Evolutionary conservation across 2,797 vertebrate genomes (phyloP).

Genomic region (Aulostomus chinensis): DNA sequence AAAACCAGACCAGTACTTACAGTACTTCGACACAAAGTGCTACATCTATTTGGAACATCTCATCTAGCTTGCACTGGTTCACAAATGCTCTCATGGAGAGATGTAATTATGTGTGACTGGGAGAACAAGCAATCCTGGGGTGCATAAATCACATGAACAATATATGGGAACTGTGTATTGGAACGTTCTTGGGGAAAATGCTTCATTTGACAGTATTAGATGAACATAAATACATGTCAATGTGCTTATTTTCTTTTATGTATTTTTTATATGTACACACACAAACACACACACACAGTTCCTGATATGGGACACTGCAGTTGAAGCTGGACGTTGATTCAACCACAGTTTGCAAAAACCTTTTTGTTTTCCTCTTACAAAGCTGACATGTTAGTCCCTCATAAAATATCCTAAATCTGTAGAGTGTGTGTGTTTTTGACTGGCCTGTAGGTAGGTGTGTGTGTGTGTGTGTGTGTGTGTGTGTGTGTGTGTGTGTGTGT

Average conservation of each 20-base stretch:
- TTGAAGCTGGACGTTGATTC: too few relatives aligned
- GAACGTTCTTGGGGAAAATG: neutral
- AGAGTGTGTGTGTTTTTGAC: conserved; percentile 21
- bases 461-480: conserved; percentile 23
- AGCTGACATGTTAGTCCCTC: conserved; percentile 25
- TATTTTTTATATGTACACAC: too few relatives aligned
- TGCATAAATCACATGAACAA: neutral
- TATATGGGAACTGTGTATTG: neutral
- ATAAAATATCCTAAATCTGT: conserved; percentile 22
- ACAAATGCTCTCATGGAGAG: conserved; percentile 7
- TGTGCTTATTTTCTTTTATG: too few relatives aligned
- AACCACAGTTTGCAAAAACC: conserved; percentile 17
- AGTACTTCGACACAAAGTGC: conserved; percentile 11
- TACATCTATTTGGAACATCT: too few relatives aligned
- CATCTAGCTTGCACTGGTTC: neutral
- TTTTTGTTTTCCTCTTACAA: conserved; percentile 6
- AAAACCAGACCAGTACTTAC: neutral
- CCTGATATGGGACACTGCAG: too few relatives aligned
- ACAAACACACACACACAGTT: too few relatives aligned
- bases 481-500: conserved; percentile 31
- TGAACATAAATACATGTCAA: too few relatives aligned
- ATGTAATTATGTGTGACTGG: conserved; percentile 16
- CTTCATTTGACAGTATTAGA: too few relatives aligned
- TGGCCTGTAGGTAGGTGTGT: conserved; percentile 25
- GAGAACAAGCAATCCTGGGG: conserved; percentile 4